Percentiles rank a stretch among this genome's conserved stretches.
These are phyloP conservation scores for Podarcis raffonei DNA, from an alignment of 2,113 vertebrate genomes.

Conservation along the genomic window DNA sequence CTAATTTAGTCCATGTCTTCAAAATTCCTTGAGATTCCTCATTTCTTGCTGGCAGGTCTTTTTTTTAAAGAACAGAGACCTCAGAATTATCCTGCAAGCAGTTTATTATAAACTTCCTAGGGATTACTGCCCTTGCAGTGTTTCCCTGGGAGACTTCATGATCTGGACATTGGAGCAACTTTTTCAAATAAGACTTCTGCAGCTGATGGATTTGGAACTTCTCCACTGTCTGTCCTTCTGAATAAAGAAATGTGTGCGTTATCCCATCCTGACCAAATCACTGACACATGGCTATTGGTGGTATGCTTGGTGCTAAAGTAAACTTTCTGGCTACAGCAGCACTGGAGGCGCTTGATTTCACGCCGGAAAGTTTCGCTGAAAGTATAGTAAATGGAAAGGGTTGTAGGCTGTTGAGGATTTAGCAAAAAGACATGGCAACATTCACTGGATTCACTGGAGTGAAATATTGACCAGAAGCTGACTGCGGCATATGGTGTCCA, in stretches of 20 bases:
- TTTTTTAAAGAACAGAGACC: slow-evolving; percentile 13
- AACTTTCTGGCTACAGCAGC: slow-evolving; percentile 48
- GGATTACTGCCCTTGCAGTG: not conserved
- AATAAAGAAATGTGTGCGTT: not conserved
- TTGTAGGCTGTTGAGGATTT: slow-evolving; percentile 87
- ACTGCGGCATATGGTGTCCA: slow-evolving; percentile 84
- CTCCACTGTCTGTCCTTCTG: not conserved
- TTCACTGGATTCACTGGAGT: slow-evolving; percentile 53
- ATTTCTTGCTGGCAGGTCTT: not conserved
- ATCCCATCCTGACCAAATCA: slow-evolving; percentile 53
- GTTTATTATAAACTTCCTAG: not conserved
- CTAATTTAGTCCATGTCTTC: not conserved
- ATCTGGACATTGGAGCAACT: rapidly evolving
- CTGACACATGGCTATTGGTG: slow-evolving; percentile 49
- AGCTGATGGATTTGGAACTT: not conserved
- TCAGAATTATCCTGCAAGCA: slow-evolving; percentile 34
- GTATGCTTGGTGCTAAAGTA: slow-evolving; percentile 35
- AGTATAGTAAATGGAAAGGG: slow-evolving; percentile 85
- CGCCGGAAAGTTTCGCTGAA: slow-evolving; percentile 85
- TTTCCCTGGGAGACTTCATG: rapidly evolving
- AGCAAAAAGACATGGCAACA: slow-evolving; percentile 88
- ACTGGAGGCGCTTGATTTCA: slow-evolving; percentile 69
- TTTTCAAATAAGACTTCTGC: rapidly evolving
- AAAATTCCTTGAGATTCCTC: not conserved
- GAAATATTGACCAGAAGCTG: slow-evolving; percentile 83